These are phyloP conservation scores for Brotula barbata DNA, from an alignment of 2,797 vertebrate genomes.

Conservation along the genomic window DNA sequence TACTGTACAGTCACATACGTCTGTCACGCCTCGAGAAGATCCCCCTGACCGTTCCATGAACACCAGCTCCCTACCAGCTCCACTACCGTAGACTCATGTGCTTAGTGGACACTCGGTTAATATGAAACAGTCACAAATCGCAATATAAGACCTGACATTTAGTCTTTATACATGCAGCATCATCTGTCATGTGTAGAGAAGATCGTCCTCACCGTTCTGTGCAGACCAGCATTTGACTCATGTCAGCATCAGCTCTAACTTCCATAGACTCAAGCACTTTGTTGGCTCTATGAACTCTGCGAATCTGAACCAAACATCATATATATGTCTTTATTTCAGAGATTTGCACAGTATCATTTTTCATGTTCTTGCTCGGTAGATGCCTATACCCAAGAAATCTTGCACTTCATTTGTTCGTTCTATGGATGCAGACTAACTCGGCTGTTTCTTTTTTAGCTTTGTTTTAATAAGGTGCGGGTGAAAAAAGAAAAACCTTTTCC, in stretches of 20 bases:
- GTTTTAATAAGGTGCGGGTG: conserved; percentile 63
- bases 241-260: conserved; percentile 1
- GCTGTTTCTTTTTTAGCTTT: conserved; percentile 64
- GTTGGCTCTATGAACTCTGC: neutral
- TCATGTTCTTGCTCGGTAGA: conserved; percentile 74
- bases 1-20: conserved; percentile 59
- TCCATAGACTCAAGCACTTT: neutral
- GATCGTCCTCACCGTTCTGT: neutral
- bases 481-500: conserved; percentile 44
- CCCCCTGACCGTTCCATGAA: too few species aligned
- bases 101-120: too few species aligned
- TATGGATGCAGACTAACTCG: conserved; percentile 73
- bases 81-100: too few species aligned
- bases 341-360: conserved; percentile 34
- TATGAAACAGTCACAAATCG: too few species aligned
- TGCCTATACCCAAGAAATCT: conserved; percentile 69
- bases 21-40: neutral
- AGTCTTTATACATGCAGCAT: too few species aligned
- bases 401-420: conserved; percentile 71
- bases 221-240: conserved; percentile 2
- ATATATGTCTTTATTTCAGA: too few species aligned
- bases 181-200: too few species aligned
- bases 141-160: too few species aligned
- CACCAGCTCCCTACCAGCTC: too few species aligned
- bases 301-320: neutral